Percentiles rank a stretch among this genome's conserved stretches.
Evolutionary conservation across 2,113 vertebrate genomes (phyloP).

Genomic region (Psophia crepitans): DNA sequence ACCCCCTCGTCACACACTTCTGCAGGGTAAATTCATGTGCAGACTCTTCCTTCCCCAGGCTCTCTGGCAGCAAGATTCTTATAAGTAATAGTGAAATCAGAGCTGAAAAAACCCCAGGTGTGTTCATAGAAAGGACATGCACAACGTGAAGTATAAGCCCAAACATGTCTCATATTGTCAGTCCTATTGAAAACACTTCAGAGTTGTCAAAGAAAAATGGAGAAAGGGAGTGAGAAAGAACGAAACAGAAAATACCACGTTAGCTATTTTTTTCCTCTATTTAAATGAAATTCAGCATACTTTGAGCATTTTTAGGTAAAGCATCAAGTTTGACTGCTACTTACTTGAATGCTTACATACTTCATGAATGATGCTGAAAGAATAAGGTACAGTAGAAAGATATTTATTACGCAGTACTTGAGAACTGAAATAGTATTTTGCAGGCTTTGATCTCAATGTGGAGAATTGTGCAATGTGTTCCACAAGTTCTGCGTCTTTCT

Average conservation of each 20-base stretch:
- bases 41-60: neutral
- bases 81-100: neutral
- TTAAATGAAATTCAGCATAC: neutral
- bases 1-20: neutral
- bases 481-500: neutral
- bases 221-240: neutral
- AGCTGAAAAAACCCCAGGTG: neutral
- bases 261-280: neutral
- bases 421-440: neutral
- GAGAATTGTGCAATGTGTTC: neutral
- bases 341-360: neutral
- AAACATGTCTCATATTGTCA: neutral
- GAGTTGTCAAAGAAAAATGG: neutral
- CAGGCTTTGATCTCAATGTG: neutral
- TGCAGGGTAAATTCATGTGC: neutral
- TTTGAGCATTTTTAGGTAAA: neutral
- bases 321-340: neutral
- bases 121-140: neutral
- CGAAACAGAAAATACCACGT: neutral
- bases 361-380: neutral
- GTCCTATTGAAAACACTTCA: neutral
- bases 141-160: neutral
- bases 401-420: neutral
- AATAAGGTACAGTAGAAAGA: neutral
- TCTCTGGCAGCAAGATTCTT: neutral